Evolutionary conservation across 2,888 invertebrate genomes (phyloP).

Genomic region (Coecobrya sp.): DNA sequence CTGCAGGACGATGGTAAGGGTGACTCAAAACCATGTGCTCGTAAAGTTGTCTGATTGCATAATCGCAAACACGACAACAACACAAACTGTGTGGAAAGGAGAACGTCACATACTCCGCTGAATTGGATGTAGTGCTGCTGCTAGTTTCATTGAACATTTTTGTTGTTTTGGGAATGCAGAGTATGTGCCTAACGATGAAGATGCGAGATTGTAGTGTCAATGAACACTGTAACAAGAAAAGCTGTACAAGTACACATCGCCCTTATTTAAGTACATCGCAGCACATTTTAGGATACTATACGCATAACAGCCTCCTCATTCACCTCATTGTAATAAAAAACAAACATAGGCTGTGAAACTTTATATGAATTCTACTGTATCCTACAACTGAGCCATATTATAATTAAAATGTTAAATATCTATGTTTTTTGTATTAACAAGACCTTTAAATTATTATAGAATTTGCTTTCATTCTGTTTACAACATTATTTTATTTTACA

Average conservation of each 20-base stretch:
- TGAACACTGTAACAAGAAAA: slow-evolving; percentile 40
- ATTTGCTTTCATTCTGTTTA: no score
- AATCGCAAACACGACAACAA: slow-evolving; percentile 42
- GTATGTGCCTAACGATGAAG: neutral
- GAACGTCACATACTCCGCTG: neutral
- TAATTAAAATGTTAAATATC: neutral
- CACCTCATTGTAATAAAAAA: neutral
- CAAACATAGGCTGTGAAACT: neutral
- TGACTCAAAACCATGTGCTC: slow-evolving; percentile 52
- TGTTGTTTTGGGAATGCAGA: slow-evolving; percentile 11
- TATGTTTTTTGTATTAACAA: no score
- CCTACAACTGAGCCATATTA: slow-evolving; percentile 13
- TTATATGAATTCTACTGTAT: neutral
- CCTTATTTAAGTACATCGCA: neutral
- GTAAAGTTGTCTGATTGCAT: slow-evolving; percentile 45
- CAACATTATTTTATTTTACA: no score
- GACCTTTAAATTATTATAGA: no score
- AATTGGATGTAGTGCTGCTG: neutral
- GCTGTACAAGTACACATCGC: neutral
- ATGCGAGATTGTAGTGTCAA: neutral
- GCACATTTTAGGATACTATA: neutral
- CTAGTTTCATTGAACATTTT: slow-evolving; percentile 15
- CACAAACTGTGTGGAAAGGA: slow-evolving; percentile 29
- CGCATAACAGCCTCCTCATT: neutral
- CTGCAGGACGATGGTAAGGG: neutral